A percentile compares a stretch with the other conserved stretches of the same genome.
Conservation (phyloP, 2,113 vertebrate species). For the Amblyopsis rosae region DNA sequence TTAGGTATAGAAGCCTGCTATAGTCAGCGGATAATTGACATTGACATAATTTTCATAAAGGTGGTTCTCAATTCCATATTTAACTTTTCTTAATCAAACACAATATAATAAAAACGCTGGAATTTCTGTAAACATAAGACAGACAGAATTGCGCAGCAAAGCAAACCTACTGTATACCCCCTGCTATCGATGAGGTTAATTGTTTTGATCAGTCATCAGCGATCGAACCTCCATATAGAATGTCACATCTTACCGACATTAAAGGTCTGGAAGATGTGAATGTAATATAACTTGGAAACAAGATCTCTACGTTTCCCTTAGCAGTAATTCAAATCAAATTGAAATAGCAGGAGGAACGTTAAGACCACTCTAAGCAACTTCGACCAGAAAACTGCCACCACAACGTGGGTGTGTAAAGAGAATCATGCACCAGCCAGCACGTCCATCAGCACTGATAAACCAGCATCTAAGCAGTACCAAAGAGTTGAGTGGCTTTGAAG, state of each 20-base stretch:
- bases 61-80: no score
- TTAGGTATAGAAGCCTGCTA: no score
- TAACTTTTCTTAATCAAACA: neutral
- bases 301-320: neutral
- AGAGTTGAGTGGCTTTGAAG: no score
- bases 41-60: no score
- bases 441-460: no score
- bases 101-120: neutral
- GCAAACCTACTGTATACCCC: neutral
- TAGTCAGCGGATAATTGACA: no score
- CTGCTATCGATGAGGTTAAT: neutral
- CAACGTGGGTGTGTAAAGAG: neutral
- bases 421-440: no score
- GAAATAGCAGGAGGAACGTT: neutral
- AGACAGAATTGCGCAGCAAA: neutral
- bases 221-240: neutral
- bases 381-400: neutral
- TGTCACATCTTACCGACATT: neutral
- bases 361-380: neutral
- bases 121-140: neutral
- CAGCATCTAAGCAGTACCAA: no score
- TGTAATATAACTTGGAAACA: conserved; percentile 10
- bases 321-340: neutral
- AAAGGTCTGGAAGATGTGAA: neutral
- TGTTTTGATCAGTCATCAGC: neutral